Percentiles rank a stretch among this genome's conserved stretches.
phyloP scores from a whole-genome alignment of 2,113 vertebrate species.

The Sula dactylatra region DNA sequence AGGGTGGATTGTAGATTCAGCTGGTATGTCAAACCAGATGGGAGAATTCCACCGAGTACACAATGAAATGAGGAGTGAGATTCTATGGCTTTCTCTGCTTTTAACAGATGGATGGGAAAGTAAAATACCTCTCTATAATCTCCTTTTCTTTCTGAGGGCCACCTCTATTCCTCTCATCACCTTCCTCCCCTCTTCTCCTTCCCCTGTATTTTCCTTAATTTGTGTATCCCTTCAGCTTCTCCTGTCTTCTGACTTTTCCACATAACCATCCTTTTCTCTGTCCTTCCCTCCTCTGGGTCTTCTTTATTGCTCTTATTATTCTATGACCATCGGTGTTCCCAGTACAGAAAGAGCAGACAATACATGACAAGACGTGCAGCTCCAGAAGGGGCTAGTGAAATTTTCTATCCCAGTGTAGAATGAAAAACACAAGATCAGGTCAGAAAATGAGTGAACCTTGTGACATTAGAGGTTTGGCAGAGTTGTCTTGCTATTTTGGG shows the following conservation, averaged over 20 bases:
- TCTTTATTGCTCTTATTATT: neutral
- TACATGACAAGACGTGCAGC: neutral
- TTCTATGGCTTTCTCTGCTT: neutral
- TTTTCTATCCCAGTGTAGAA: neutral
- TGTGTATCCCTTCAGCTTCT: neutral
- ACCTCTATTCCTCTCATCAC: neutral
- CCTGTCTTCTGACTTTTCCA: neutral
- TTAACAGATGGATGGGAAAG: neutral
- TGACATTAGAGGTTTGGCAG: constrained; percentile 5
- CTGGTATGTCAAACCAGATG: constrained; percentile 69
- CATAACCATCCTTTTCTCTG: neutral
- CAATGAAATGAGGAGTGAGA: constrained; percentile 12
- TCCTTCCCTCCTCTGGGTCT: neutral
- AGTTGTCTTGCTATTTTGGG: neutral
- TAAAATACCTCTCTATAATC: neutral
- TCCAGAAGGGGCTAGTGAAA: neutral
- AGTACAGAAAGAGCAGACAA: neutral
- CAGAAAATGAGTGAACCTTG: neutral
- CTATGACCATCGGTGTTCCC: neutral
- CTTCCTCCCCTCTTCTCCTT: neutral
- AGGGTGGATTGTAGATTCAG: constrained; percentile 69
- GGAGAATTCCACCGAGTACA: constrained; percentile 44
- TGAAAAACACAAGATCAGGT: neutral
- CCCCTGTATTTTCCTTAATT: neutral
- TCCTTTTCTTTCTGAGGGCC: neutral